Evolutionary conservation across 2,113 vertebrate genomes (phyloP), one percentile per base, ranked within the genome.

Genomic region (Mustela lutreola): DNA sequence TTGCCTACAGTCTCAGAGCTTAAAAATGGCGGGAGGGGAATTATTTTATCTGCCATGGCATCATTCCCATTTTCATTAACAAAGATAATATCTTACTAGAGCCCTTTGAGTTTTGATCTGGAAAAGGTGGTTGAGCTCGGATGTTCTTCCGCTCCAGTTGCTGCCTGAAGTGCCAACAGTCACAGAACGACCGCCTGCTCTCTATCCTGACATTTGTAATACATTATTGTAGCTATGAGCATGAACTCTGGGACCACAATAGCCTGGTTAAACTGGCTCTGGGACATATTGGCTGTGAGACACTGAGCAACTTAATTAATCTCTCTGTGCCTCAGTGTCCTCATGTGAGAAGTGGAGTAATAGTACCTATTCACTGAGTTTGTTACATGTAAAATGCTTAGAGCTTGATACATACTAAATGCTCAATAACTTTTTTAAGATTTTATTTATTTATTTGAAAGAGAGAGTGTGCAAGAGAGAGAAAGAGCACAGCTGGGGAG

Each of bases 101-200:
- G n/a, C 60, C 39, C 21, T 81, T 88, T 94, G 48, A 81, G 78
- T 95, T 89, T 67, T 50, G 71, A 95, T n/a, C 85, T 93, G 75
- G 39, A 67, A 87, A 81, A 73, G 26, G 24, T 80, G 19, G 21
- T 48, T 70, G 42, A 87, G 15, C 53, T 81, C 88, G 42, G 56
- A 53, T 78, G 62, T 22, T 53, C 22, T 56, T 14, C 16, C 70
- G 24, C 28, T 48, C 7, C 62, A 3, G 2, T 75, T 92, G 53
- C 70, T 73, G 16, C 91, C 28, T 91, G 78, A 76, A 81, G 80
- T 91, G 75, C 39, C 89, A 6, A 2, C 67, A 93, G 82, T 5
- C 3, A 0, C 18, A 18, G 12, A 84, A 56, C 78, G 58, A 58
- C 45, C 63, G 31, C n/a, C 80, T 45, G 24, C 53, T 45, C 21